Base-by-base conservation (phyloP, 2,113 vertebrate species). In the Ciconia boyciana region DNA sequence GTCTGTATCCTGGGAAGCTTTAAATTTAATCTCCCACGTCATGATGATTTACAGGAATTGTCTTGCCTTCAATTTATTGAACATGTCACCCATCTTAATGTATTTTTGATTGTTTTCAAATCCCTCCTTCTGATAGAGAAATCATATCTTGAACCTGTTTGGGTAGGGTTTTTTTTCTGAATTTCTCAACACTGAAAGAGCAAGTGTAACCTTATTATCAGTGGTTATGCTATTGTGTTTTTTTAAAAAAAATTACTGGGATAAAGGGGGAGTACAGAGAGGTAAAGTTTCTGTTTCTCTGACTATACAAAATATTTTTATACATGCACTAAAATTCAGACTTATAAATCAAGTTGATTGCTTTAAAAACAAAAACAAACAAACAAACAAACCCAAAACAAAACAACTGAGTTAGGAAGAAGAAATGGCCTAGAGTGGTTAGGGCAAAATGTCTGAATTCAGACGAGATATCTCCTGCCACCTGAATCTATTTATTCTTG, bases 1-100 rank as follows among this genome's bases (percentile, higher is more conserved):
- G 76, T 83, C 82, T 72, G 49, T 72, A 85, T 90, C 83, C 90
- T 88, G 62, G 49, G 54, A 65, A 94, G 90, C 48, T 96, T 92
- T 91, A 91, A 96, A 97, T 96, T 94, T 81, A 95, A 97, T 95
- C 48, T 76, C 75, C 48, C 3, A 20, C 26, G 75, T 77, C 83
- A 89, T 21, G 46, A 61, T 61, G 88, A 94, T 83, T 97, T 97
- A 96, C 96, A 65, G 92, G 92, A 96, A 97, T 94, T 90, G 76
- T 44, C 77, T 87, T 94, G 60, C 76, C 83, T 96, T 82, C 78
- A 19, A 34, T 94, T 97, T 96, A 90, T 95, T 10, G 81, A 90
- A 66, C 65, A 93, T 91, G 75, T 77, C 83, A 95, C 68, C 61
- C 76, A 58, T 41, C 83, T 62, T 87, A 86, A 96, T 89, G 58